Conservation (phyloP, 2,888 invertebrate species). For the Cheiracanthium punctorium region DNA sequence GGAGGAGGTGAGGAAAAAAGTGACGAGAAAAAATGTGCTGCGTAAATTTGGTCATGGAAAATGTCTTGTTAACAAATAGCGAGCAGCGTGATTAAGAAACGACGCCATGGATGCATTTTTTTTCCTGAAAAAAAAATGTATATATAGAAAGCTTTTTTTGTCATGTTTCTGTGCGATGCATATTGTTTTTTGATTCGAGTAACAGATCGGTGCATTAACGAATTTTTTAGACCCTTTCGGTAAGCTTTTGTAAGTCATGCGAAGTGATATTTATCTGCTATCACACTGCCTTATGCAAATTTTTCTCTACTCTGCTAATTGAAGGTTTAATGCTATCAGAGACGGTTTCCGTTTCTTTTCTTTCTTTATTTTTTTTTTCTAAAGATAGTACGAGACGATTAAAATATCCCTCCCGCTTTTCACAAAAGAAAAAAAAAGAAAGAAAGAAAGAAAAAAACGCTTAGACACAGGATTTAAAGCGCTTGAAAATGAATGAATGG, state of each 20-base stretch:
- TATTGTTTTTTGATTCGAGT: conserved; percentile 27
- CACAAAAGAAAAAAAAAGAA: too few relatives aligned
- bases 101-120: conserved; percentile 3
- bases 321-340: neutral
- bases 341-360: neutral
- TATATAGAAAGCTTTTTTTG: neutral
- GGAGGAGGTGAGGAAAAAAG: conserved; percentile 16
- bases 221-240: conserved; percentile 3
- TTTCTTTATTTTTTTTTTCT: neutral
- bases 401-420: neutral
- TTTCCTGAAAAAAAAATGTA: neutral
- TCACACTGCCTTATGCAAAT: neutral
- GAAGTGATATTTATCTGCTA: conserved; percentile 13
- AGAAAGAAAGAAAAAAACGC: too few relatives aligned
- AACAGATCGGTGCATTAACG: conserved; percentile 22
- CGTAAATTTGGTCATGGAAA: conserved; percentile 30
- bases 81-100: conserved; percentile 20
- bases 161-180: neutral
- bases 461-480: too few relatives aligned
- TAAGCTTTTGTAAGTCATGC: conserved; percentile 4
- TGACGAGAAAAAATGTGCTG: conserved; percentile 6
- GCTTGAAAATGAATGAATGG: too few relatives aligned
- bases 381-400: neutral
- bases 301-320: neutral
- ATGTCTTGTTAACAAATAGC: conserved; percentile 34